phyloP scores from a whole-genome alignment of 2,888 invertebrate genomes.

The Nasonovia ribisnigri region DNA sequence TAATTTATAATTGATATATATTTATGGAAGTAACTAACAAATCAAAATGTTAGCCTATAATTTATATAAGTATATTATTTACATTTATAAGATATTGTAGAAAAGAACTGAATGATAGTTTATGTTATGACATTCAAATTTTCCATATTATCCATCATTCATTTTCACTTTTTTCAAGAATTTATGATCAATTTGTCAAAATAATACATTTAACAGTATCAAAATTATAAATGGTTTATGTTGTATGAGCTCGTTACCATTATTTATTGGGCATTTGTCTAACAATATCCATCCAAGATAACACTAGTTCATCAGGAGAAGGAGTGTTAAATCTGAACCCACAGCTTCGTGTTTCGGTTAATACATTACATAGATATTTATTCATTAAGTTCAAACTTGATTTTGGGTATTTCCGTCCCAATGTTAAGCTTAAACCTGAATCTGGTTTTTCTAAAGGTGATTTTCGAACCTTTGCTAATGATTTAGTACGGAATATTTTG shows the following conservation, averaged over 20 bases:
- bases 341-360: conserved; percentile 39
- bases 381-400: conserved; percentile 54
- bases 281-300: conserved; percentile 65
- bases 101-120: neutral
- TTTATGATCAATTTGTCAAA: neutral
- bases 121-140: neutral
- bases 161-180: neutral
- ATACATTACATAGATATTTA: conserved; percentile 50
- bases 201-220: neutral
- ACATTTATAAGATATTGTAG: neutral
- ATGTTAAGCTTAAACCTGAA: conserved; percentile 34
- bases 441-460: conserved; percentile 59
- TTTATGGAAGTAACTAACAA: neutral
- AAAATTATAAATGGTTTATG: neutral
- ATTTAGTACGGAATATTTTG: conserved; percentile 51
- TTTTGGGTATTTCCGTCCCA: conserved; percentile 58
- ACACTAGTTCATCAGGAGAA: conserved; percentile 54
- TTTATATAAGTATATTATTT: neutral
- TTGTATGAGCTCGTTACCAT: neutral
- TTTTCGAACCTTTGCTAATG: conserved; percentile 22
- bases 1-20: neutral
- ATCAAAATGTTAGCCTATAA: neutral
- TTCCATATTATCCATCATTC: neutral
- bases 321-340: conserved; percentile 56
- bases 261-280: conserved; percentile 59